Evolutionary conservation across 2,888 invertebrate genomes (phyloP).

Genomic region (Caenorhabditis panamensis): DNA sequence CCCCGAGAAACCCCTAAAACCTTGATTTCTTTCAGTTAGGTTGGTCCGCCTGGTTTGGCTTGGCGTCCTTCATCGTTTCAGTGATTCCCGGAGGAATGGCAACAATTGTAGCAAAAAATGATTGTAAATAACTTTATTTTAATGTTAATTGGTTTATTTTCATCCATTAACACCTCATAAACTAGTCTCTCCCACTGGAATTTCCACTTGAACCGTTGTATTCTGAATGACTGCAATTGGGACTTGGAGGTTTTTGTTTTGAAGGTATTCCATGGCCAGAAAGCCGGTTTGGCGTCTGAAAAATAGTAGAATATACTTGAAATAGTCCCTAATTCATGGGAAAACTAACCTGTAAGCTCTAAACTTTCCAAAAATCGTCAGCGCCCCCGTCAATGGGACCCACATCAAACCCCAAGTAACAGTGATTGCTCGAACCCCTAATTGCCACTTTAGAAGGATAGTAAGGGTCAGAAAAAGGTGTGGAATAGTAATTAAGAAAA

Average conservation of each 20-base stretch:
- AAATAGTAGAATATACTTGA: conserved; percentile 10
- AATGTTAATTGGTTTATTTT: neutral
- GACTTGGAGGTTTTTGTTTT: neutral
- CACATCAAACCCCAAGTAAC: conserved; percentile 9
- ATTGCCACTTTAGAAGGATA: conserved; percentile 8
- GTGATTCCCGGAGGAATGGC: neutral
- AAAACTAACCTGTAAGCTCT: conserved; percentile 36
- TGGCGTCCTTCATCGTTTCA: neutral
- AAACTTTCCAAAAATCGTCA: conserved; percentile 16
- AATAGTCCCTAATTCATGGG: no score
- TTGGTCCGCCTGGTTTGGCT: neutral
- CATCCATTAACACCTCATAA: neutral
- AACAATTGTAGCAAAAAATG: neutral
- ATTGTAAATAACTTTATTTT: neutral
- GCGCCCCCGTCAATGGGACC: neutral
- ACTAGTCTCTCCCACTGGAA: neutral
- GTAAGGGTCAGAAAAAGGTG: neutral
- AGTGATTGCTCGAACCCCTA: conserved; percentile 23
- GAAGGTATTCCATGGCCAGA: conserved; percentile 14
- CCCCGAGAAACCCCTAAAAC: no score
- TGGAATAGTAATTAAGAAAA: conserved; percentile 6
- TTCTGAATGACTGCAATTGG: conserved; percentile 7
- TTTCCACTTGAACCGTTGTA: neutral
- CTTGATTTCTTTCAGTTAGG: neutral
- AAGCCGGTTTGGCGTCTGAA: conserved; percentile 36